These are phyloP conservation scores for Chloroclystis v-ata DNA, from an alignment of 2,888 invertebrate species.

Conservation along the genomic window DNA sequence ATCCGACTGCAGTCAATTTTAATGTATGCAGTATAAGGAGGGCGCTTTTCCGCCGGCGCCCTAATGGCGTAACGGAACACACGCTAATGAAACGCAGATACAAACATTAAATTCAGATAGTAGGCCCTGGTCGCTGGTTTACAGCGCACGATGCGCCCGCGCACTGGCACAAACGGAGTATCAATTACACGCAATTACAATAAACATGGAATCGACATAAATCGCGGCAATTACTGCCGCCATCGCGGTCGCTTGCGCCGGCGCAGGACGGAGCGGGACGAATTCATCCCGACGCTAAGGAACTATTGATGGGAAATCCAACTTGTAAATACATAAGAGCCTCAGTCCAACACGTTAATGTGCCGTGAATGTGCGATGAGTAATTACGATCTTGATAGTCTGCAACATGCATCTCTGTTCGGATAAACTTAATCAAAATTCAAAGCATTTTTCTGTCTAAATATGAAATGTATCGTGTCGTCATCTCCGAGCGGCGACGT, in stretches of 20 bases:
- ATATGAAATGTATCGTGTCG: slow-evolving; percentile 19
- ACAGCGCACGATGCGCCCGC: background rate
- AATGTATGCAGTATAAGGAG: too few relatives aligned
- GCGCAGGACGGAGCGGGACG: slow-evolving; percentile 37
- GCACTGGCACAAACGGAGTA: slow-evolving; percentile 19
- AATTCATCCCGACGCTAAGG: slow-evolving; percentile 45
- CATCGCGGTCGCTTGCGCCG: slow-evolving; percentile 31
- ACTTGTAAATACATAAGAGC: background rate
- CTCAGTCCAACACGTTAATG: too few relatives aligned
- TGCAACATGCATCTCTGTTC: slow-evolving; percentile 5
- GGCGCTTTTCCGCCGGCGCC: too few relatives aligned
- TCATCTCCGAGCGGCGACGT: slow-evolving; percentile 12
- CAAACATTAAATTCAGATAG: slow-evolving; percentile 9
- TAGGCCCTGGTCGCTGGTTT: background rate
- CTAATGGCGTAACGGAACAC: background rate
- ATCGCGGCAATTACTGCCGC: slow-evolving; percentile 39
- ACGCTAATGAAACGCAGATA: background rate
- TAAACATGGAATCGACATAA: slow-evolving; percentile 32
- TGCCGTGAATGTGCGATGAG: too few relatives aligned
- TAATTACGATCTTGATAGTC: background rate
- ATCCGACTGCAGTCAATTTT: too few relatives aligned
- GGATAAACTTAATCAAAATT: slow-evolving; percentile 9
- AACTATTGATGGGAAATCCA: background rate
- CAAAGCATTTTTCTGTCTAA: slow-evolving; percentile 9
- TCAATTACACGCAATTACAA: slow-evolving; percentile 31